These are phyloP conservation scores for Mandrillus leucophaeus DNA, from an alignment of 2,113 vertebrate species.

Conservation along the genomic window DNA sequence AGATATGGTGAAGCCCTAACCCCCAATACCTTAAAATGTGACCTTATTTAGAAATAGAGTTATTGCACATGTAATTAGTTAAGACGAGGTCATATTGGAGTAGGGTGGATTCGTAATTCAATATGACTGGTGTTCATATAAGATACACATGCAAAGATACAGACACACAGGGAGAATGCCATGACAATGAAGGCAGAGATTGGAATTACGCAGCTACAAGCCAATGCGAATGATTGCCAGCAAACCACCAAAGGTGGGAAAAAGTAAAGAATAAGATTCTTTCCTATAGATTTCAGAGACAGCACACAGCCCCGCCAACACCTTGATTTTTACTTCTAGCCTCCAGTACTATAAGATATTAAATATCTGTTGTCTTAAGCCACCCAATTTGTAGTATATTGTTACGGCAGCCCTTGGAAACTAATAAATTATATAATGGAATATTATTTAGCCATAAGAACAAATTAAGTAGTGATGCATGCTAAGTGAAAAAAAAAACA, in stretches of 20 bases:
- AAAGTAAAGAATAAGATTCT: background rate
- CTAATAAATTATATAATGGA: background rate
- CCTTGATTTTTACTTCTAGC: background rate
- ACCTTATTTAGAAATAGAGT: background rate
- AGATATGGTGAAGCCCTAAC: background rate
- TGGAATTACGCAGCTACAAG: background rate
- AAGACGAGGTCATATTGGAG: background rate
- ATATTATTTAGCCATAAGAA: slow-evolving; percentile 34
- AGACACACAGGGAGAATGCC: background rate
- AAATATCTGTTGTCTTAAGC: background rate
- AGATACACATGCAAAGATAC: background rate
- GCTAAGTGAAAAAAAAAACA: background rate
- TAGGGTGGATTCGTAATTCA: background rate
- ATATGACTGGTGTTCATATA: background rate
- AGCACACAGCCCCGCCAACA: background rate
- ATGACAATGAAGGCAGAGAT: background rate
- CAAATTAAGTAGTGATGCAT: background rate
- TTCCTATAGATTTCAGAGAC: background rate
- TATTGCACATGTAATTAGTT: background rate
- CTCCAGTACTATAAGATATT: background rate
- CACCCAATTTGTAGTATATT: background rate
- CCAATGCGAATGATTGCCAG: background rate
- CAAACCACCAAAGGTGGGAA: background rate
- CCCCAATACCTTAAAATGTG: background rate
- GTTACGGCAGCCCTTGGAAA: slow-evolving; percentile 8